These are phyloP conservation scores for Papilio aristodemus DNA, from an alignment of 1,140 invertebrate genomes.

Conservation along the genomic window DNA sequence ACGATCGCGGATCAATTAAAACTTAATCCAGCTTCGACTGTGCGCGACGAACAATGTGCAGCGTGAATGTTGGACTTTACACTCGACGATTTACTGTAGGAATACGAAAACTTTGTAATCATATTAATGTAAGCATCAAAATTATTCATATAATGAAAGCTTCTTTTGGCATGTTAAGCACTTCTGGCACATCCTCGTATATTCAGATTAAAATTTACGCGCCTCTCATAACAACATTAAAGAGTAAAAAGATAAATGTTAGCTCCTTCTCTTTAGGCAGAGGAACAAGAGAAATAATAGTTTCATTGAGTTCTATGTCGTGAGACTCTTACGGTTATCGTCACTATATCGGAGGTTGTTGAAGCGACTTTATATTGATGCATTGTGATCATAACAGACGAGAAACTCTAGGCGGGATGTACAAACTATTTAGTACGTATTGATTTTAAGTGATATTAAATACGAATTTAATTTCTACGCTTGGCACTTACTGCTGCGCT, in stretches of 20 bases:
- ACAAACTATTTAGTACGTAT: background rate
- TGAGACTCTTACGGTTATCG: background rate
- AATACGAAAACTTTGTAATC: too few relatives aligned
- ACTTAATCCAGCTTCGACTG: slow-evolving; percentile 4
- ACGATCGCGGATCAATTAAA: slow-evolving; percentile 8
- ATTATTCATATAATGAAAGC: too few relatives aligned
- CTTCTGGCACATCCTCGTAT: too few relatives aligned
- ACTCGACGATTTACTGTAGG: background rate
- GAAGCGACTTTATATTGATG: background rate
- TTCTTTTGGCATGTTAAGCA: too few relatives aligned
- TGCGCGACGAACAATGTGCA: background rate
- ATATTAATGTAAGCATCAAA: too few relatives aligned
- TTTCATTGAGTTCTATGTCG: too few relatives aligned
- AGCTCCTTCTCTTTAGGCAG: too few relatives aligned
- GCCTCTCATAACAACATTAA: too few relatives aligned
- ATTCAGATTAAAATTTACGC: too few relatives aligned
- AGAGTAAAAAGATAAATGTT: too few relatives aligned
- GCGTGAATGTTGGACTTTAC: background rate
- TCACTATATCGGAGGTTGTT: background rate
- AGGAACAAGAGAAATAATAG: too few relatives aligned
- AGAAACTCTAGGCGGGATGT: background rate
- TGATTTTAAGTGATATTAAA: background rate
- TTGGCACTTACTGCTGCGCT: background rate
- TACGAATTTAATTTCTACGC: background rate
- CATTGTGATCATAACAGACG: background rate